Conservation (phyloP, 2,888 invertebrate species). For the Sericinus montela region DNA sequence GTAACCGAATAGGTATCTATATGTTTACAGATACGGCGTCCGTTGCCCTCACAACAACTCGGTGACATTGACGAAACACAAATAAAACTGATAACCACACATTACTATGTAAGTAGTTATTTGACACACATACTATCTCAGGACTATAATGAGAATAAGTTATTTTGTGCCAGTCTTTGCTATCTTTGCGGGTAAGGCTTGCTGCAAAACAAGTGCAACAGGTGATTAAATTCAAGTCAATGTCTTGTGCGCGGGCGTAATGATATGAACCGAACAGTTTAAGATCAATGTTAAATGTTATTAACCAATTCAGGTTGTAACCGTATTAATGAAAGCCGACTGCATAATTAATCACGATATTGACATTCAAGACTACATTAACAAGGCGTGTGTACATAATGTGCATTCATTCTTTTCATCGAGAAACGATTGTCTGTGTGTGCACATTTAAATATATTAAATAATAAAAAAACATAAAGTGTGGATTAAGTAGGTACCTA, state of each 20-base stretch:
- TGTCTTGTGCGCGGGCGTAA: no score
- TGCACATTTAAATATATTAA: no score
- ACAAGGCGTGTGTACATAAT: neutral
- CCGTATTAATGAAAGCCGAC: no score
- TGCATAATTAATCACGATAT: no score
- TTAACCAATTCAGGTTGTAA: no score
- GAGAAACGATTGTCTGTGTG: neutral
- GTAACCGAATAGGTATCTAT: constrained; percentile 41
- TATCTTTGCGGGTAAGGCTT: neutral
- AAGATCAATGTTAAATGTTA: no score
- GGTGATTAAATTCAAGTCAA: no score
- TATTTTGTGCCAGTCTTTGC: constrained; percentile 2
- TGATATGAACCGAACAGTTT: no score
- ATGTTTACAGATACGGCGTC: constrained; percentile 64
- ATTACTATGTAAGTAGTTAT: constrained; percentile 53
- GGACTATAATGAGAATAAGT: constrained; percentile 5
- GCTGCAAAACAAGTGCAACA: no score
- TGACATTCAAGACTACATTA: neutral
- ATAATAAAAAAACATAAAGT: no score
- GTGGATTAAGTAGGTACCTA: no score
- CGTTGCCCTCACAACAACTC: constrained; percentile 74
- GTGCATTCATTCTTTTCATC: neutral
- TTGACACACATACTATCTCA: constrained; percentile 29
- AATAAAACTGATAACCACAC: constrained; percentile 66
- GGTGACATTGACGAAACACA: constrained; percentile 75